A percentile compares a stretch with the other conserved stretches of the same genome.
These are phyloP conservation scores for Rhineura floridana DNA, from an alignment of 2,113 vertebrate genomes.

Conservation along the genomic window DNA sequence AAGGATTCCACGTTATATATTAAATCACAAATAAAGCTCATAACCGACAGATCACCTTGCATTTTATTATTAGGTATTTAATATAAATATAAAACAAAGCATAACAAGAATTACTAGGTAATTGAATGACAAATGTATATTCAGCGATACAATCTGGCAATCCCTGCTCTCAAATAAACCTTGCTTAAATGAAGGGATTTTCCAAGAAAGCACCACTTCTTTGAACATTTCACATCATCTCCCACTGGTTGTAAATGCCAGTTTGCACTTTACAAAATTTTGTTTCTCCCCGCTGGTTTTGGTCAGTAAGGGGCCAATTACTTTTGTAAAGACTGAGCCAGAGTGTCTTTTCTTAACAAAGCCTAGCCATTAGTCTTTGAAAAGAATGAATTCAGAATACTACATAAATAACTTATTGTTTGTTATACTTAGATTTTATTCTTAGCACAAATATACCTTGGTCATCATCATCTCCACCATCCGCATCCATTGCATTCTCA, in stretches of 20 bases:
- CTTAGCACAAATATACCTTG: constrained; percentile 82
- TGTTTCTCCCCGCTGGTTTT: background rate
- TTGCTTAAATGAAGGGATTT: background rate
- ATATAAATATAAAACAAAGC: background rate
- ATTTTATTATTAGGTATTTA: background rate
- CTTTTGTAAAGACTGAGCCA: background rate
- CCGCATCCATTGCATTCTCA: constrained; percentile 97
- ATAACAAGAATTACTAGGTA: background rate
- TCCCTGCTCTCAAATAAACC: background rate
- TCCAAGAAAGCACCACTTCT: background rate
- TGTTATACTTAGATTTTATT: background rate
- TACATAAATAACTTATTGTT: background rate
- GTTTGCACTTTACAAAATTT: background rate
- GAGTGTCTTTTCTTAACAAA: background rate
- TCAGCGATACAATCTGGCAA: background rate
- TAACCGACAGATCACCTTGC: background rate
- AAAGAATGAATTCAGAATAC: background rate
- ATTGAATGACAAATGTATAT: background rate
- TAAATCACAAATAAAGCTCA: constrained; percentile 47
- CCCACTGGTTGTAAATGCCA: background rate
- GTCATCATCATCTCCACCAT: constrained; percentile 96
- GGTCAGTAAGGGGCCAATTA: background rate
- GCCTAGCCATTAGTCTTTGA: background rate
- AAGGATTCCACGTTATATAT: constrained; percentile 46
- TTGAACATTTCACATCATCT: background rate